These are phyloP conservation scores for Apodemus sylvaticus DNA, from an alignment of 2,113 vertebrate genomes.

Conservation along the genomic window DNA sequence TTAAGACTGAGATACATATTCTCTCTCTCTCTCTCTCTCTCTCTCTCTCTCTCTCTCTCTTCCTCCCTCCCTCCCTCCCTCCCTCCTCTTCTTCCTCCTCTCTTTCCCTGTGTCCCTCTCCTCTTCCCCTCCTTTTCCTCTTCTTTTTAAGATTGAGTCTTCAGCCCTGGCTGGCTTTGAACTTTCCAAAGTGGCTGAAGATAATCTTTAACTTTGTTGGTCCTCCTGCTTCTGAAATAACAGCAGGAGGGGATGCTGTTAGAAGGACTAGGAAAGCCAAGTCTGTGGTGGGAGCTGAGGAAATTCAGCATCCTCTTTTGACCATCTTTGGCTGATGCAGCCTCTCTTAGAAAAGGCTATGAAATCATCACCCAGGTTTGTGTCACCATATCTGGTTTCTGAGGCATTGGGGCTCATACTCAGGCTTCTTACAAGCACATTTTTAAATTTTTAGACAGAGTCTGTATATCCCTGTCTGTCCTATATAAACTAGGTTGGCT, in stretches of 20 bases:
- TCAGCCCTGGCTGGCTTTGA: not conserved
- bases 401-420: not conserved
- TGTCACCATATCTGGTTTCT: not conserved
- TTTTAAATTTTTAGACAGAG: not conserved
- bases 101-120: not conserved
- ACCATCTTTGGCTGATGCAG: not conserved
- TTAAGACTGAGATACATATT: not conserved
- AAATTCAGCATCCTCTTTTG: not conserved
- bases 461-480: not conserved
- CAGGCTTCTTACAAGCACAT: not conserved
- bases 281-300: not conserved
- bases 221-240: not conserved
- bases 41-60: no score
- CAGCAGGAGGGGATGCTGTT: not conserved
- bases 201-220: not conserved
- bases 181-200: not conserved
- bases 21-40: not conserved
- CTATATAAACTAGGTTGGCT: not conserved
- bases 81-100: rapidly evolving
- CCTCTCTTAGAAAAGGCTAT: not conserved
- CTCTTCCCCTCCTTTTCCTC: no score
- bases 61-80: not conserved
- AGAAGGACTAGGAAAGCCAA: not conserved
- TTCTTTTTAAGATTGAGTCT: not conserved
- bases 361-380: not conserved